phyloP scores from a whole-genome alignment of 2,888 invertebrate species.

The Leucania comma region DNA sequence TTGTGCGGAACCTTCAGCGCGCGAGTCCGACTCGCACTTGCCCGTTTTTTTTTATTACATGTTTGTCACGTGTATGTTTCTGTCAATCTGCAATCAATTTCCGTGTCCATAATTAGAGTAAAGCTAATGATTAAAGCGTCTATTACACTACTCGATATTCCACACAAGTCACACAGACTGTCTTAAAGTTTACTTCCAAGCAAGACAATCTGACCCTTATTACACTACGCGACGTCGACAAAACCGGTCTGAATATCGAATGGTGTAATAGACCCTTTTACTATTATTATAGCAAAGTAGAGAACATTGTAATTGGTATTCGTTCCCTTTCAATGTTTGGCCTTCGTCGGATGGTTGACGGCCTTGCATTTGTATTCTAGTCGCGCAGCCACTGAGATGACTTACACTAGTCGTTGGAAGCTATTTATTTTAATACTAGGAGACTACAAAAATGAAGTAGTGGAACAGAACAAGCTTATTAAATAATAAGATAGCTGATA shows the following conservation, averaged over 20 bases:
- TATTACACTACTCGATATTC: too few relatives aligned
- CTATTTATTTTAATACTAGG: background rate
- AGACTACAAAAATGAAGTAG: background rate
- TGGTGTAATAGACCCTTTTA: too few relatives aligned
- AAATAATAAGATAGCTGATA: background rate
- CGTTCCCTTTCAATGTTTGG: conserved; percentile 61
- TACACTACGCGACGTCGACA: too few relatives aligned
- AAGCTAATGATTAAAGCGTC: conserved; percentile 15
- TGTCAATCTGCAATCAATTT: conserved; percentile 5
- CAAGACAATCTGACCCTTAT: too few relatives aligned
- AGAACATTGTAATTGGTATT: conserved; percentile 33
- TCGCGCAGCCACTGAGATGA: conserved; percentile 32
- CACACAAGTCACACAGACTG: too few relatives aligned
- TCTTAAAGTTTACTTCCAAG: too few relatives aligned
- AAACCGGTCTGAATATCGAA: too few relatives aligned
- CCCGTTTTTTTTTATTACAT: background rate
- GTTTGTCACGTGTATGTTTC: background rate
- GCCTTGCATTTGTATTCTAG: conserved; percentile 50
- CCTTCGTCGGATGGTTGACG: conserved; percentile 49
- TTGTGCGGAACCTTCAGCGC: too few relatives aligned
- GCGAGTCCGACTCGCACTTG: too few relatives aligned
- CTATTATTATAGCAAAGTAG: conserved; percentile 6
- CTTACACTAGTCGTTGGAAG: conserved; percentile 3
- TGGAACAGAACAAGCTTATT: too few relatives aligned
- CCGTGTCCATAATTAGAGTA: conserved; percentile 20